Percentiles rank a stretch among this genome's conserved stretches.
Evolutionary conservation across 1,140 invertebrate species (phyloP).

Genomic region (Drosophila tani): DNA sequence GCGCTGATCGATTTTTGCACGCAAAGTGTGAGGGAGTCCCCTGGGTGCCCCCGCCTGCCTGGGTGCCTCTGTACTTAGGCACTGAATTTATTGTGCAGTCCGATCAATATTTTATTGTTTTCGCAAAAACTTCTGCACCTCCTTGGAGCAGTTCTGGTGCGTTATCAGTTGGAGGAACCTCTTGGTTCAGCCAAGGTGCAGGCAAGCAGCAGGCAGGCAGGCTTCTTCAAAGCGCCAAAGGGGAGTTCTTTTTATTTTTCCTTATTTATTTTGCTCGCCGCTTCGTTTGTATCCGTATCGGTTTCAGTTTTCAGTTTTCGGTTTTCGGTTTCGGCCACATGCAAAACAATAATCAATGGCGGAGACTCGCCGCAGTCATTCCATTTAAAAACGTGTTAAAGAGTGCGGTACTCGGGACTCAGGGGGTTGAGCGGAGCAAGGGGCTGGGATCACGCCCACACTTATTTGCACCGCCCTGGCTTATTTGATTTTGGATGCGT

Average conservation of each 20-base stretch:
- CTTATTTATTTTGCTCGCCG: slow-evolving; percentile 3
- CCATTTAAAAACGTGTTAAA: slow-evolving; percentile 83
- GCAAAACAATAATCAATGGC: slow-evolving; percentile 82
- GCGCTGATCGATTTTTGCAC: slow-evolving; percentile 82
- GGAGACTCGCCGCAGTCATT: slow-evolving; percentile 40
- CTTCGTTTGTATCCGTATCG: slow-evolving; percentile 32
- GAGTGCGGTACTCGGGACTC: slow-evolving; percentile 28
- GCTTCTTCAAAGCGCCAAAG: slow-evolving; percentile 68
- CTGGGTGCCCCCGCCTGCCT: not conserved
- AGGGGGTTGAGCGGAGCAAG: too few relatives aligned
- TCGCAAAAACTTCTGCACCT: slow-evolving; percentile 70
- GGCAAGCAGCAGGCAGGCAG: slow-evolving; percentile 33
- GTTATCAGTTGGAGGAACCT: slow-evolving; percentile 59
- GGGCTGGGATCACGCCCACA: slow-evolving; percentile 63
- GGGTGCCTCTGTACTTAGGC: slow-evolving; percentile 69
- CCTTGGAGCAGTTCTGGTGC: slow-evolving; percentile 55
- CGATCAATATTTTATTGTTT: slow-evolving; percentile 78
- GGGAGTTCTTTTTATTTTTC: not conserved
- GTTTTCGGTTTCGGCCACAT: slow-evolving; percentile 55
- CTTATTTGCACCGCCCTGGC: slow-evolving; percentile 57
- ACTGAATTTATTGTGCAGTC: slow-evolving; percentile 75
- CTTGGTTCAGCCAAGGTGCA: slow-evolving; percentile 36
- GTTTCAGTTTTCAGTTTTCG: slow-evolving; percentile 47
- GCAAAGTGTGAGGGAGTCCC: slow-evolving; percentile 80
- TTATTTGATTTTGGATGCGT: slow-evolving; percentile 82